Evolutionary conservation across 2,797 vertebrate species (phyloP), one percentile per base, ranked within the genome.

Genomic region (Phoebastria nigripes): DNA sequence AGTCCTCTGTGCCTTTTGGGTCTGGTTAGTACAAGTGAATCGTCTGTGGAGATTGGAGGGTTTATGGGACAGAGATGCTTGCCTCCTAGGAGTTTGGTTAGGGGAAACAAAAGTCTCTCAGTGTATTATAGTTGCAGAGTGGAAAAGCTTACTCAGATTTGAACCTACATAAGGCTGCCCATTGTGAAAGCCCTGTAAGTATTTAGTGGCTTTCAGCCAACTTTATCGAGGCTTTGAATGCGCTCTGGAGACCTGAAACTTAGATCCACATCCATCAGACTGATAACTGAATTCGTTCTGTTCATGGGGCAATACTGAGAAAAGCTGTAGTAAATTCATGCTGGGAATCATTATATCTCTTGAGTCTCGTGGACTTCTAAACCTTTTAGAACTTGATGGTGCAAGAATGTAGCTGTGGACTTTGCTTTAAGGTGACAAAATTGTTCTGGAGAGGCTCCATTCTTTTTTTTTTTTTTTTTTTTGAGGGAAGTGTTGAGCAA

Each of bases 361-460:
- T 49, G 41, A 69, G 49, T 59, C n/a, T 82, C 0, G 0, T 82
- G 87, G 54, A 89, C 54, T 94, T 81, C 37, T 82, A 85, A 82
- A 69, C 41, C 29, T 82, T 65, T 54, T 51, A 67, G 84, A 90
- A 79, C 77, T 74, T 84, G 78, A 61, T 78, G 72, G 33, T 67
- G 83, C 61, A 93, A 71, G 79, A 92, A 39, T 29, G 31, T 61
- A 87, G 39, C 71, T 47, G 42, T 90, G 94, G 83, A 95, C 92
- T 94, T 94, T 78, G 93, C 71, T 95, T 72, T 62, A 42, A 49
- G 63, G 39, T 89, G 74, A 74, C 52, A 74, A 78, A 91, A 61
- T 56, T 54, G 41, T 56, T 81, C 59, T 74, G 62, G 26, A 80
- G 89, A 41, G 54, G 35, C 44, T 95, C n/a, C 6, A 4, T 80